Base-by-base conservation (phyloP, 2,888 invertebrate species). In the Aspidapion aeneum region DNA sequence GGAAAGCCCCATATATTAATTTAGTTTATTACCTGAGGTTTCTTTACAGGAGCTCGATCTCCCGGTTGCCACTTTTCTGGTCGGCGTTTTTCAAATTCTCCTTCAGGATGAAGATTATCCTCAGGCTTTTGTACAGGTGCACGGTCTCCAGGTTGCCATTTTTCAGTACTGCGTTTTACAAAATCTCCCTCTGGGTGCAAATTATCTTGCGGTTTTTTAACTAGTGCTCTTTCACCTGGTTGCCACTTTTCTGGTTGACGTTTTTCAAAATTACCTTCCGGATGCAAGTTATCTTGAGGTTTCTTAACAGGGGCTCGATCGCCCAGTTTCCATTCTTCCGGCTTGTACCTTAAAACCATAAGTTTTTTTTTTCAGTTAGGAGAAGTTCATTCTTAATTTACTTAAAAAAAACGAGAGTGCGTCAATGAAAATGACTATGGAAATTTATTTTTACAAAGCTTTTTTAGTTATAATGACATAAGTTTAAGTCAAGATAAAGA, bases 41-140 rank as follows among this genome's bases (percentile, higher is more conserved):
- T 80, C 60, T 75, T 78, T 0, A 76, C 75, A 0, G 77, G 75
- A 0, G 79, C 76, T 58, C 82, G 71, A 55, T 83, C 82, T 12
- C 78, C 81, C 12, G 80, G 79, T 17, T 70, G 73, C 81, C 77
- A 81, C 58, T 71, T 69, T 2, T 80, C 82, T 58, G 74, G 78
- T 5, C 76, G 74, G 62, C 81, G 80, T 56, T 74, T 77, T 75
- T 87, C 85, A 0, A 61, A 61, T 18, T 61, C 61, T 2, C 88
- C 88, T 73, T 87, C 88, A 0, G 86, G 85, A 60, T 78, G 81
- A 0, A 88, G 77, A 73, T 88, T 88, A 67, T 89, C 88, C 69
- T 83, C 75, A 0, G 87, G 90, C 69, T 82, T 87, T 68, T 79
- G 84, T 2, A 78, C 79, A 20, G 78, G 78, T 9, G 79, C 81